A percentile compares a stretch with the other conserved stretches of the same genome.
Evolutionary conservation across 2,113 vertebrate genomes (phyloP).

Genomic region (Crotalus helleri): DNA sequence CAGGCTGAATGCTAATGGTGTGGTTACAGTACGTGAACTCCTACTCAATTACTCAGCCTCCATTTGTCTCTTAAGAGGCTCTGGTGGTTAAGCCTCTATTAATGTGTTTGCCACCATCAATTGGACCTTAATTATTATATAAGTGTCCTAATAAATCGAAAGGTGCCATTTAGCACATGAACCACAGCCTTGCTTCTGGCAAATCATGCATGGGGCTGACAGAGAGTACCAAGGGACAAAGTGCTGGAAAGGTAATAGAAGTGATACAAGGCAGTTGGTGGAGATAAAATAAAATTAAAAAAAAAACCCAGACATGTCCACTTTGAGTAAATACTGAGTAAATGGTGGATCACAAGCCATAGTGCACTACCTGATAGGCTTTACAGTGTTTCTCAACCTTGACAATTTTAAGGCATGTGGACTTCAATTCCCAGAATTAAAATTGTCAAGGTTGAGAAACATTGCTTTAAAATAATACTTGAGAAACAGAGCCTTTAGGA

Average conservation of each 20-base stretch:
- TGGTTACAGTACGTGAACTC: not conserved
- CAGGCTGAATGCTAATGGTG: not conserved
- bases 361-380: not conserved
- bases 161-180: not conserved
- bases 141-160: not conserved
- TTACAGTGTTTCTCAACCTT: no score
- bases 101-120: not conserved
- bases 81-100: not conserved
- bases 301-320: not conserved
- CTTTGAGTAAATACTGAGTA: not conserved
- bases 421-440: no score
- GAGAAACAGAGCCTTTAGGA: not conserved
- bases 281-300: not conserved
- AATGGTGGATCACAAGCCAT: not conserved
- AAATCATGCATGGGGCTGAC: not conserved
- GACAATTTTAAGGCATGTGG: no score
- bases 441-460: no score
- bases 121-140: not conserved
- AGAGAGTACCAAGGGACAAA: not conserved
- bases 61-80: not conserved
- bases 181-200: not conserved
- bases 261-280: not conserved
- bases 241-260: not conserved
- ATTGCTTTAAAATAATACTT: not conserved
- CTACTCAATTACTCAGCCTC: not conserved